Evolutionary conservation across 2,113 vertebrate genomes (phyloP).

Genomic region (Platichthys stellatus): DNA sequence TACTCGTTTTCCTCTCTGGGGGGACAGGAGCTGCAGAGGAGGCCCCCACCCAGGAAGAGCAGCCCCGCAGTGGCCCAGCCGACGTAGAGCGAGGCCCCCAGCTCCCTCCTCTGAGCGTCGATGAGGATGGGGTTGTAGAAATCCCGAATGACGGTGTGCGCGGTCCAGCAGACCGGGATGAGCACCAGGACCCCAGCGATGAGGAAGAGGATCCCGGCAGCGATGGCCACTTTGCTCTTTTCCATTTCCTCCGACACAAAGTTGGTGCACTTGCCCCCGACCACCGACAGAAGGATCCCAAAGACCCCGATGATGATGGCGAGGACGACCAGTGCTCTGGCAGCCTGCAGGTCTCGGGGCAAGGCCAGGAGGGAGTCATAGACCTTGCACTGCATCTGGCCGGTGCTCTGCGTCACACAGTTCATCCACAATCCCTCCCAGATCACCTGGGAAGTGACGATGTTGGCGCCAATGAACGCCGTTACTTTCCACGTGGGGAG

Average conservation of each 20-base stretch:
- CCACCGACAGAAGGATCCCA: slow-evolving; percentile 67
- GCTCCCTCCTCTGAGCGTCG: slow-evolving; percentile 83
- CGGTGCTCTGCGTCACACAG: slow-evolving; percentile 82
- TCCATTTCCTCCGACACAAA: slow-evolving; percentile 61
- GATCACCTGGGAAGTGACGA: slow-evolving; percentile 85
- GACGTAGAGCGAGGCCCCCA: slow-evolving; percentile 87
- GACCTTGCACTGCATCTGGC: slow-evolving; percentile 86
- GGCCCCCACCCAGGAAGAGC: slow-evolving; percentile 82
- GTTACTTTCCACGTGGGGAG: slow-evolving; percentile 89
- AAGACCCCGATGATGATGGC: slow-evolving; percentile 73
- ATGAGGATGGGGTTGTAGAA: slow-evolving; percentile 88
- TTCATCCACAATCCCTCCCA: slow-evolving; percentile 88
- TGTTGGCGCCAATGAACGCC: slow-evolving; percentile 90
- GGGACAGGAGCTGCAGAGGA: slow-evolving; percentile 85
- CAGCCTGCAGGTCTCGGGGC: slow-evolving; percentile 78
- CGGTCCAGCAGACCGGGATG: slow-evolving; percentile 86
- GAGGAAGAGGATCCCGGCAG: slow-evolving; percentile 77
- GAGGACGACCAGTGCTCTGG: slow-evolving; percentile 77
- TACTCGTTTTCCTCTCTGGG: slow-evolving; percentile 53
- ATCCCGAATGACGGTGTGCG: slow-evolving; percentile 84
- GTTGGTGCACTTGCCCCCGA: slow-evolving; percentile 80
- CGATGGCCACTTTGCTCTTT: slow-evolving; percentile 71
- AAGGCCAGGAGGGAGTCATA: slow-evolving; percentile 84
- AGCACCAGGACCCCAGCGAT: slow-evolving; percentile 81
- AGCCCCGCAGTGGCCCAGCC: slow-evolving; percentile 84